phyloP scores from a whole-genome alignment of 2,113 vertebrate genomes.

The Ictalurus punctatus region DNA sequence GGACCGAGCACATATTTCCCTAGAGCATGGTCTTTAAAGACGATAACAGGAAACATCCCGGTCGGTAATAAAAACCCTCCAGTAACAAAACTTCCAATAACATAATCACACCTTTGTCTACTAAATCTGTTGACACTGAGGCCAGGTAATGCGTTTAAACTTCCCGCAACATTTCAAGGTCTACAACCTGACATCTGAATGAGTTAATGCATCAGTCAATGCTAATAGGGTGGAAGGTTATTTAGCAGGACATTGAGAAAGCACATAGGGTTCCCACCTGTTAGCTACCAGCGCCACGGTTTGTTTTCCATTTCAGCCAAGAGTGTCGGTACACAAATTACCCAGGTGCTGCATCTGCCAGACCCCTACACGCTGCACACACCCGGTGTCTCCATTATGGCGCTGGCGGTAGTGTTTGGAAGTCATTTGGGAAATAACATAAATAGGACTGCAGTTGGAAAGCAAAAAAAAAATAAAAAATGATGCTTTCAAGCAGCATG shows the following conservation, averaged over 20 bases:
- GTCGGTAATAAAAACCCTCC: neutral
- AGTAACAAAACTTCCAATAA: neutral
- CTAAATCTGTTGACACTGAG: neutral
- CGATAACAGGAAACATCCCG: neutral
- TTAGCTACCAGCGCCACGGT: constrained; percentile 29
- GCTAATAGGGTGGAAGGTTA: constrained; percentile 50
- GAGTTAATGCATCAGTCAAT: constrained; percentile 35
- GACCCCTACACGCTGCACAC: neutral
- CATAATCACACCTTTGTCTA: neutral
- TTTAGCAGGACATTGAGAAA: constrained; percentile 38
- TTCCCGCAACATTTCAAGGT: neutral
- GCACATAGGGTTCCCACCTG: constrained; percentile 36
- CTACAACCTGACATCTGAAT: neutral
- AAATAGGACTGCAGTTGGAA: neutral
- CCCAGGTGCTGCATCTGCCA: constrained; percentile 39
- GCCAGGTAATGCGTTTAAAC: neutral
- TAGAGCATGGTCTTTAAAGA: neutral
- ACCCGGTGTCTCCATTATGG: neutral
- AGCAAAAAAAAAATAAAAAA: neutral
- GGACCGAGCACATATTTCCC: neutral
- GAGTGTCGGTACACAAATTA: constrained; percentile 51
- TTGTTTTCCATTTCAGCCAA: constrained; percentile 52
- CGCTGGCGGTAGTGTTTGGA: neutral
- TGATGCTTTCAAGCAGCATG: constrained; percentile 3
- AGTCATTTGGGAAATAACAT: constrained; percentile 40